phyloP scores from a whole-genome alignment of 1,140 invertebrate genomes.

The Drosophila teissieri region DNA sequence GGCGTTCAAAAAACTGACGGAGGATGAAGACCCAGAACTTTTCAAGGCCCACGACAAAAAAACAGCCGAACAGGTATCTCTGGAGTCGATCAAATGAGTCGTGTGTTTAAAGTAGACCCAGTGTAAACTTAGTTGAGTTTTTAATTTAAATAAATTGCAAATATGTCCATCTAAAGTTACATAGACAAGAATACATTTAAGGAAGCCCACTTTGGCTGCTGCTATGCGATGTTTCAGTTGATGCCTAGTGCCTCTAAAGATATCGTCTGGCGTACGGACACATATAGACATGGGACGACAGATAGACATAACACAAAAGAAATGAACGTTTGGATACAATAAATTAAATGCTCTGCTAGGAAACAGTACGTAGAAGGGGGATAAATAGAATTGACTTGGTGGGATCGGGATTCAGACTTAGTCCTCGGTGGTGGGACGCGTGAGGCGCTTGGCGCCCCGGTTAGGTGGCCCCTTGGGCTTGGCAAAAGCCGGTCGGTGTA shows the following conservation, averaged over 20 bases:
- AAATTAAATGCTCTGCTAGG: conserved; percentile 70
- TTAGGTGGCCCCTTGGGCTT: conserved; percentile 97
- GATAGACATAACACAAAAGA: conserved; percentile 29
- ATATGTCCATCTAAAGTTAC: conserved; percentile 61
- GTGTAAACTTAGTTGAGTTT: conserved; percentile 35
- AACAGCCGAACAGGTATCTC: conserved; percentile 53
- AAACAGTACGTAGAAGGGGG: conserved; percentile 33
- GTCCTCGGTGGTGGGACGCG: conserved; percentile 84
- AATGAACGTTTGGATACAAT: conserved; percentile 45
- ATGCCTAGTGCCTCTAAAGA: conserved; percentile 54
- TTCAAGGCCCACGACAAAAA: conserved; percentile 65
- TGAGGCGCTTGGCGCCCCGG: conserved; percentile 95
- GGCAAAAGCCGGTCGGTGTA: conserved; percentile 95
- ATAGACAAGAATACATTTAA: conserved; percentile 58
- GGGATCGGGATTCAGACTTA: conserved; percentile 61
- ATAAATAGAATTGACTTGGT: conserved; percentile 42
- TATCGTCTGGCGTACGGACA: conserved; percentile 32
- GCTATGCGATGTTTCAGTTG: conserved; percentile 69
- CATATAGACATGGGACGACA: conserved; percentile 44
- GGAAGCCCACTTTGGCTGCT: conserved; percentile 68
- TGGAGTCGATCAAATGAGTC: conserved; percentile 68
- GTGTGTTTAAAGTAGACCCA: neutral
- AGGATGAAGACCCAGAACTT: conserved; percentile 49
- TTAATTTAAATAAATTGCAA: conserved; percentile 83
- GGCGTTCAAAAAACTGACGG: conserved; percentile 66